phyloP scores from a whole-genome alignment of 2,797 vertebrate genomes.

The Gymnothorax reevesii region DNA sequence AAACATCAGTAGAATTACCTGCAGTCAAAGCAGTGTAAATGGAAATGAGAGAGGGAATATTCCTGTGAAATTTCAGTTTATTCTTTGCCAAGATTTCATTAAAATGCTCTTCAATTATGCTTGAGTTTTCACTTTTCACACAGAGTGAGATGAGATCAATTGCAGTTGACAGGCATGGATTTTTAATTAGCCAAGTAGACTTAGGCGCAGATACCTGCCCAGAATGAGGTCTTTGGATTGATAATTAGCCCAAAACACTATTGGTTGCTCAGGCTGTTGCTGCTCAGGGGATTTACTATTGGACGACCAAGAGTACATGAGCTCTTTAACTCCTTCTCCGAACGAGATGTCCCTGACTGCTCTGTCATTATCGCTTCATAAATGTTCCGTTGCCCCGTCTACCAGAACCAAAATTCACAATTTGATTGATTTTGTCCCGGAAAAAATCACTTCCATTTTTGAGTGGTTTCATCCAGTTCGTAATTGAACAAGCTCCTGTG shows the following conservation, averaged over 20 bases:
- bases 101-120: neutral
- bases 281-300: neutral
- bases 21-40: neutral
- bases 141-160: neutral
- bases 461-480: neutral
- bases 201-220: neutral
- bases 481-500: neutral
- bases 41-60: neutral
- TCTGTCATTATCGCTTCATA: neutral
- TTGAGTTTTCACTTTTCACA: neutral
- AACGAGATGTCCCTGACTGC: neutral
- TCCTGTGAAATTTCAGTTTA: neutral
- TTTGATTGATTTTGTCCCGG: neutral
- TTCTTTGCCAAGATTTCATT: neutral
- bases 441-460: neutral
- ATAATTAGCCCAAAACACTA: neutral
- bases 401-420: neutral
- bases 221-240: neutral
- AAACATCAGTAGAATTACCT: neutral
- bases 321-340: neutral
- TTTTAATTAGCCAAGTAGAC: conserved; percentile 11
- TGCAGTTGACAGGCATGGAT: neutral
- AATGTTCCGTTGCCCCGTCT: too few species aligned
- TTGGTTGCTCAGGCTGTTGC: neutral
- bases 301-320: neutral